Conservation (phyloP, 1,140 invertebrate species). For the Phenacoccus solenopsis region DNA sequence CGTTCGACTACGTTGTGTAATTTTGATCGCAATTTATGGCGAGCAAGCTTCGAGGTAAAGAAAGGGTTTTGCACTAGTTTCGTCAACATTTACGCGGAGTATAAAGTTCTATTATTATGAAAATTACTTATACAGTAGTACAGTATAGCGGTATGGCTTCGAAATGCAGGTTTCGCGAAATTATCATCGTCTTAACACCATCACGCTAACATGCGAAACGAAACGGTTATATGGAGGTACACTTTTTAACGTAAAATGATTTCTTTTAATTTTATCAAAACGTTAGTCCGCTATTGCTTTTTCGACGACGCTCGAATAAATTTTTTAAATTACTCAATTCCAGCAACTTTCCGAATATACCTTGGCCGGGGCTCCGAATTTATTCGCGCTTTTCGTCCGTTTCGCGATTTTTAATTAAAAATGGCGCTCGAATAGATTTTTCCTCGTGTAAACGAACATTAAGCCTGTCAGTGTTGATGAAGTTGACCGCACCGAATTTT, state of each 20-base stretch:
- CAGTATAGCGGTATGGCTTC: not conserved
- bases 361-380: not conserved
- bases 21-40: not conserved
- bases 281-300: not conserved
- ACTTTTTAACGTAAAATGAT: not conserved
- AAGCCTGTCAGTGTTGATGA: not conserved
- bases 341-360: not conserved
- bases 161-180: not conserved
- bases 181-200: not conserved
- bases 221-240: not conserved
- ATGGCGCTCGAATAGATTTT: not conserved
- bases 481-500: not conserved
- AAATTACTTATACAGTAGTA: not conserved
- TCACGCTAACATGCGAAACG: not conserved
- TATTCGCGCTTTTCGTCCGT: not conserved
- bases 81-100: not conserved
- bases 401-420: not conserved
- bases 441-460: not conserved
- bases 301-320: not conserved
- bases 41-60: not conserved
- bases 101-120: conserved; percentile 3
- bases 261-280: conserved; percentile 4
- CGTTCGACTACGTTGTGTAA: not conserved
- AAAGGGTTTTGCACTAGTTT: not conserved
- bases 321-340: not conserved